Evolutionary conservation across 2,113 vertebrate genomes (phyloP), one percentile per base, ranked within the genome.

Genomic region (Phalacrocorax pelagicus): DNA sequence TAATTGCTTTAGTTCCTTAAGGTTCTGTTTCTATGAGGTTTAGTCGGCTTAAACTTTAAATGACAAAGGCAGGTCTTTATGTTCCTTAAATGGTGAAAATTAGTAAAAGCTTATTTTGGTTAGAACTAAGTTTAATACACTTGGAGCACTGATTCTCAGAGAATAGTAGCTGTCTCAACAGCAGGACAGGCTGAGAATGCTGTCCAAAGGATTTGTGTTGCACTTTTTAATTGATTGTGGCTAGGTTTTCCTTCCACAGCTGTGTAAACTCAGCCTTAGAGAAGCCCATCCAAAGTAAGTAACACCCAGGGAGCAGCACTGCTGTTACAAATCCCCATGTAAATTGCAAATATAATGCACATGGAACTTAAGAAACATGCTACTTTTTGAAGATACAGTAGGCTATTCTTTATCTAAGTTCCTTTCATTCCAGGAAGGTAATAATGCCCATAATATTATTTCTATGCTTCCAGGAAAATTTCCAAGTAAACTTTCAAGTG

Each of bases 231-330:
- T 88, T 94, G 86, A 96, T 97, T 93, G 94, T 96, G 82, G 51
- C 65, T 97, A 93, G 96, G 69, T 96, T 96, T 88, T 88, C 88
- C 42, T 92, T 92, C 94, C 90, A 94, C 98, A 98, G 98, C 97
- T 98, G 97, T 98, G 97, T 98, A 98, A 98, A 97, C 97, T 97
- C 89, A 85, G 93, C 69, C 86, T 83, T 75, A 66, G 19, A 88
- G 66, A 75, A 97, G 90, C 92, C 47, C 30, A 96, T 97, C 96
- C 97, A 91, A 94, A 88, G 74, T 95, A 97, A 92, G 40, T 29
- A 73, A 95, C 57, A 81, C 96, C 92, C 94, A 82, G 94, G 65
- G 94, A 96, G 81, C 91, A 26, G 69, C 42, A 81, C 73, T 1
- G 29, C 80, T 86, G 54, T 85, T 94, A 62, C 85, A 96, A 98